Base-by-base conservation (phyloP, 1,140 invertebrate species). In the Heliconius nattereri region DNA sequence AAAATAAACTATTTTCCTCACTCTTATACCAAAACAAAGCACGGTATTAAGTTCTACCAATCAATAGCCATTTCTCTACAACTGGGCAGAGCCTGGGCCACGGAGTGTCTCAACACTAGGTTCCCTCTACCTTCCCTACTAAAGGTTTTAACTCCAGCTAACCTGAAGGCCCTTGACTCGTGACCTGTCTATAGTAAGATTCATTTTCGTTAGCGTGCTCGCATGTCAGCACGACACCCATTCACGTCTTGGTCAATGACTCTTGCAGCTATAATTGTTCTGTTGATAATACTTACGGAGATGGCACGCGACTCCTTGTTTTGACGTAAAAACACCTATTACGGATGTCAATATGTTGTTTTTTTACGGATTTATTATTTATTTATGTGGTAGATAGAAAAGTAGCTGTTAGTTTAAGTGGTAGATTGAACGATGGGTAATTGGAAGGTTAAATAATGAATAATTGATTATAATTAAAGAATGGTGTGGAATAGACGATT, bases 141-240 rank as follows among this genome's bases (percentile, higher is more conserved):
- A 66, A 66, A 66, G 60, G 60, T 16, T 29, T 11, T 13, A 66
- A 66, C 40, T 45, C 40, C 13, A 66, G 2, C 26, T 11, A 66
- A n/a, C 60, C 3, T 16, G 23, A 9, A 20, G 20, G 80, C 76
- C 76, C 79, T 81, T 78, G 79, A 32, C 72, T 70, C 78, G 75
- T 86, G 83, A 81, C 81, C 81, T 79, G 78, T 77, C 78, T 72
- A 40, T 77, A 54, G 79, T 77, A 81, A 84, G 83, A 84, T 84
- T 86, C 85, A 81, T 86, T 86, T 86, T 86, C 83, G 83, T 83
- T 84, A 73, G 84, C 80, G 76, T 76, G 83, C 80, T 86, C 80
- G 85, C 85, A 86, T 86, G 85, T 83, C 83, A 73, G 72, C 85
- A 86, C 83, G 85, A 80, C 76, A 84, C 74, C 73, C 83, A 85